A percentile compares a stretch with the other conserved stretches of the same genome.
Evolutionary conservation across 2,113 vertebrate genomes (phyloP).

Genomic region (Geococcyx californianus): DNA sequence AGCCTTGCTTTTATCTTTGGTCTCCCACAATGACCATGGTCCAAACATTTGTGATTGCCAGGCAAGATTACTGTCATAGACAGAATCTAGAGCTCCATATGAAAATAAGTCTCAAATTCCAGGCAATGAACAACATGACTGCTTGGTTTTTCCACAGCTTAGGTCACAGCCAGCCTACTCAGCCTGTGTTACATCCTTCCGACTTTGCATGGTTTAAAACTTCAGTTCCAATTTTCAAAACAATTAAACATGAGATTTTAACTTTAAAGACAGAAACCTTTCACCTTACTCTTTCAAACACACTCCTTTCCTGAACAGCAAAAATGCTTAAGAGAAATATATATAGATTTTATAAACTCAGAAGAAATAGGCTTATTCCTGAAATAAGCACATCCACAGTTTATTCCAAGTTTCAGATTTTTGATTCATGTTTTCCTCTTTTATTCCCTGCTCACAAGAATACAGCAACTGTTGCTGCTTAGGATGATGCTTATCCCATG

Average conservation of each 20-base stretch:
- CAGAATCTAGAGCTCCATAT: background rate
- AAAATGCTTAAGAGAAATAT: background rate
- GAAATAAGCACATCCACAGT: background rate
- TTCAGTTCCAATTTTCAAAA: background rate
- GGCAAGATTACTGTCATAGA: background rate
- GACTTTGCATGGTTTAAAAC: background rate
- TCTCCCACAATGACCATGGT: background rate
- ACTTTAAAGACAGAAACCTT: background rate
- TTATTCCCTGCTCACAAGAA: background rate
- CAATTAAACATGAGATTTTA: background rate
- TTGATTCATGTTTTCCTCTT: background rate
- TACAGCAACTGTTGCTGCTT: background rate
- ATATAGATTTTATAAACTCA: background rate
- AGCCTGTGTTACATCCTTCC: background rate
- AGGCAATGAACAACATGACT: background rate
- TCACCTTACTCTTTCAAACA: background rate
- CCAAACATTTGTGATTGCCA: slow-evolving; percentile 2
- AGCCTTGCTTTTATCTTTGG: background rate
- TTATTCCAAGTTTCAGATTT: background rate
- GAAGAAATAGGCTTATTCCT: background rate
- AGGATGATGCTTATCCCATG: background rate
- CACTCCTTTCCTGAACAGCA: fast-evolving
- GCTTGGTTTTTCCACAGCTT: background rate
- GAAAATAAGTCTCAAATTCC: background rate
- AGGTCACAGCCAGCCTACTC: background rate